Conservation (phyloP, 2,888 invertebrate species). For the Sarcophaga rosellei region DNA sequence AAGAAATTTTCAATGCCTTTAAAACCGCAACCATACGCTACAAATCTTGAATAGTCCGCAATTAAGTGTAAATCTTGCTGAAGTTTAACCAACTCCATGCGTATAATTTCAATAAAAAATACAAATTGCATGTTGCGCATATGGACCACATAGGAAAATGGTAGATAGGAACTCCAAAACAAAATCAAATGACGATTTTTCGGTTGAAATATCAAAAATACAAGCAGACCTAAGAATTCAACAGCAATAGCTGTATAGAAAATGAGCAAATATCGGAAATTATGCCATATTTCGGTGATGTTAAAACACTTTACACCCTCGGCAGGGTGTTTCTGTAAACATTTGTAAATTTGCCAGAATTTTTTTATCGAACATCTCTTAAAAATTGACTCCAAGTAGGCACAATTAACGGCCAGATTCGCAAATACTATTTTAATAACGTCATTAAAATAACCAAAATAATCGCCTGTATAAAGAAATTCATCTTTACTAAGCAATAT, state of each 20-base stretch:
- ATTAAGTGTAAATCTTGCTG: slow-evolving; percentile 72
- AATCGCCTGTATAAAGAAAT: slow-evolving; percentile 71
- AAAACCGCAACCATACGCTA: slow-evolving; percentile 68
- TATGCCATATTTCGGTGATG: slow-evolving; percentile 61
- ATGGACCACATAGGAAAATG: slow-evolving; percentile 70
- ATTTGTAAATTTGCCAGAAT: slow-evolving; percentile 71
- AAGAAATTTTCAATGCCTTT: slow-evolving; percentile 73
- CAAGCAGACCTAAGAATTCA: slow-evolving; percentile 57
- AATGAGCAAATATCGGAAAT: slow-evolving; percentile 69
- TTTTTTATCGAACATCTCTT: slow-evolving; percentile 57
- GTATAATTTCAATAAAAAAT: slow-evolving; percentile 75
- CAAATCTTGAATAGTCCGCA: slow-evolving; percentile 74
- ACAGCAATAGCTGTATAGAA: slow-evolving; percentile 67
- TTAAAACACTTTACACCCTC: background rate
- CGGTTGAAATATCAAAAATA: slow-evolving; percentile 29
- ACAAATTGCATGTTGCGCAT: slow-evolving; percentile 74
- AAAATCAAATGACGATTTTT: slow-evolving; percentile 69
- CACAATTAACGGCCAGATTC: slow-evolving; percentile 71
- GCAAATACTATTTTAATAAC: slow-evolving; percentile 71
- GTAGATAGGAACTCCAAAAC: slow-evolving; percentile 74
- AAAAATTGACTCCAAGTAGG: slow-evolving; percentile 71
- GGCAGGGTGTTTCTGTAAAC: slow-evolving; percentile 19
- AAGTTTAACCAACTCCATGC: slow-evolving; percentile 73
- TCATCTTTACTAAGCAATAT: slow-evolving; percentile 68
- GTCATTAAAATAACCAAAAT: slow-evolving; percentile 74